Percentiles rank a stretch among this genome's conserved stretches.
Conservation (phyloP, 1,140 invertebrate species). For the Nasonia vitripennis region DNA sequence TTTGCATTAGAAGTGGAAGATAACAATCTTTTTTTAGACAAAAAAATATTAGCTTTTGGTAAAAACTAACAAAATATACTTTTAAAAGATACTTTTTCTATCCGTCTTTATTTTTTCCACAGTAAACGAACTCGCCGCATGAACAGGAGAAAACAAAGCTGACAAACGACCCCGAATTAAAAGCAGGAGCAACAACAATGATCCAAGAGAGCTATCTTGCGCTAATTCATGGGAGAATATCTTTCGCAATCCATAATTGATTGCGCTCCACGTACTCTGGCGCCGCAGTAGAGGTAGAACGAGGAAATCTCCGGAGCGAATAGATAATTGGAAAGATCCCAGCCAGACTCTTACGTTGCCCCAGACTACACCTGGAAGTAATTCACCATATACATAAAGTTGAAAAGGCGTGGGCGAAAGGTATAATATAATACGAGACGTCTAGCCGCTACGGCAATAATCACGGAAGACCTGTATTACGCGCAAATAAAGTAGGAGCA, state of each 20-base stretch:
- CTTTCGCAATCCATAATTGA: constrained; percentile 1
- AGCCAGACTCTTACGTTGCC: background rate
- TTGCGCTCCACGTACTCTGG: background rate
- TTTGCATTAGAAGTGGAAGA: too few species aligned
- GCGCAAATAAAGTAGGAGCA: constrained; percentile 19
- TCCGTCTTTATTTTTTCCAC: background rate
- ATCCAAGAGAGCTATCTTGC: background rate
- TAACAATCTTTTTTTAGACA: background rate
- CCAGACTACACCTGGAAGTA: background rate
- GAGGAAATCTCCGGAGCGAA: background rate
- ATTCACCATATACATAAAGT: background rate
- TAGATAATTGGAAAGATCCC: background rate
- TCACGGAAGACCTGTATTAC: background rate
- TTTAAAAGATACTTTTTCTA: background rate
- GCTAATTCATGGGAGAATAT: background rate
- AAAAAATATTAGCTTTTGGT: background rate
- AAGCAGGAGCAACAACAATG: background rate
- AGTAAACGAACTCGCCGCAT: background rate
- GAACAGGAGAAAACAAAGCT: background rate
- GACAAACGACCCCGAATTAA: background rate
- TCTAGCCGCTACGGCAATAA: background rate
- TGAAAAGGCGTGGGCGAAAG: background rate
- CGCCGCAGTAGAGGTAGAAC: background rate
- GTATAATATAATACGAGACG: constrained; percentile 1
- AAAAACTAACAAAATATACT: background rate